Evolutionary conservation across 2,797 vertebrate species (phyloP), one percentile per base, ranked within the genome.

Genomic region (Scleropages formosus): DNA sequence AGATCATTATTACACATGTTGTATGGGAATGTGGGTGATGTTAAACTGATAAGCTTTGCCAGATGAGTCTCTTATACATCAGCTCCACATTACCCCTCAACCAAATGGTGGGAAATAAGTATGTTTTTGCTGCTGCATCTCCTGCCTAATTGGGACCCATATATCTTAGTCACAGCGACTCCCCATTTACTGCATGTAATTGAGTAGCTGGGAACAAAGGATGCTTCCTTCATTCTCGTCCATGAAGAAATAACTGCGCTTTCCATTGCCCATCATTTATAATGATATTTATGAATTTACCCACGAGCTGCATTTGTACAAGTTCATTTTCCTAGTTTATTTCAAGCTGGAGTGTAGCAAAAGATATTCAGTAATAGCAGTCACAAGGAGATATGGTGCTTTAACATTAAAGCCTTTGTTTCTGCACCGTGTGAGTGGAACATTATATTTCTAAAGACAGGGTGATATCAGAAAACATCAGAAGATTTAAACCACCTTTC

Each of bases 1-100:
- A 72, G 58, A 79, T 84, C 64, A 75, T 53, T 71, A 77, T 67
- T 78, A 64, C 56, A 68, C 69, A 71, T 71, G 51, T 62, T 68
- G 58, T 72, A 12, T 39, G 62, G 11, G 61, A 27, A 31, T 72
- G 70, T 75, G 61, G n/a, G 75, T 74, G 58, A 39, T 39, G 64
- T 53, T 18, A 8, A 73, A 73, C 73, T 72, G 63, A 18, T 76
- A 66, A 64, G 70, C 67, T 70, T 60, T 67, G 26, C 11, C n/a
- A 22, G 59, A 22, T 18, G 44, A 26, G 27, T 27, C 8, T 59
- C 26, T 51, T 66, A 10, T 56, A 22, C 59, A n/a, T 47, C 56
- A 0, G 20, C 22, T 26, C 24, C 9, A 26, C 16, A 70, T 70
- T 31, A 27, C 70, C 70, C 15, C 27, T 8, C 7, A 70, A 26